A percentile compares a stretch with the other conserved stretches of the same genome.
phyloP scores from a whole-genome alignment of 2,113 vertebrate genomes.

The Clarias macrocephalus region DNA sequence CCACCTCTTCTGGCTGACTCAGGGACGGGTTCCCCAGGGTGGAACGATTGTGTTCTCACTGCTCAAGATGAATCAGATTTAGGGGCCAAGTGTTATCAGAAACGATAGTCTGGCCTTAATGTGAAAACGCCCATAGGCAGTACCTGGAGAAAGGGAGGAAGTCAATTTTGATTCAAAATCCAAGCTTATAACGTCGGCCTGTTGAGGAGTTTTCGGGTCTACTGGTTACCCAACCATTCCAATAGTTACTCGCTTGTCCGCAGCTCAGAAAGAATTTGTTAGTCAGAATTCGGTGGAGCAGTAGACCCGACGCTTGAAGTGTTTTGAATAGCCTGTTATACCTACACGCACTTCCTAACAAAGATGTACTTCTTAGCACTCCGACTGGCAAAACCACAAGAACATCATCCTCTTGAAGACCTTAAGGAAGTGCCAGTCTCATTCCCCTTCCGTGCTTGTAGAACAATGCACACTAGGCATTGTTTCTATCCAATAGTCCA shows the following conservation, averaged over 20 bases:
- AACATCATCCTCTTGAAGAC: not conserved
- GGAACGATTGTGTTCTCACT: too few relatives aligned
- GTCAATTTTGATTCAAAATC: not conserved
- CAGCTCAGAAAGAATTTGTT: not conserved
- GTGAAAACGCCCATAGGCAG: too few relatives aligned
- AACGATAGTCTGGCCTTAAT: too few relatives aligned
- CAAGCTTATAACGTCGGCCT: not conserved
- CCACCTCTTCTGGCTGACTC: too few relatives aligned
- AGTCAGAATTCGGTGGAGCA: not conserved
- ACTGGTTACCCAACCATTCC: not conserved
- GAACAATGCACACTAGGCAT: slow-evolving; percentile 34
- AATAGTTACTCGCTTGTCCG: not conserved
- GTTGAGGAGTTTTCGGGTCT: not conserved
- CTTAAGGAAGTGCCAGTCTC: slow-evolving; percentile 14
- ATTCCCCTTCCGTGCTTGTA: slow-evolving; percentile 17
- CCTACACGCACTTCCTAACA: not conserved
- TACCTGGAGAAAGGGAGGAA: not conserved
- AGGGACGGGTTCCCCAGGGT: too few relatives aligned
- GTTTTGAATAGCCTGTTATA: not conserved
- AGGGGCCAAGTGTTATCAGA: too few relatives aligned
- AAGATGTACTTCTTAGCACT: not conserved
- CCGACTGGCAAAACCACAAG: not conserved
- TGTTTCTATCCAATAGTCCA: slow-evolving; percentile 34
- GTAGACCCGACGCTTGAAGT: not conserved
- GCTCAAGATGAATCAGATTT: too few relatives aligned